Conservation (phyloP, 1,140 invertebrate species). For the Neodiprion pinetum region DNA sequence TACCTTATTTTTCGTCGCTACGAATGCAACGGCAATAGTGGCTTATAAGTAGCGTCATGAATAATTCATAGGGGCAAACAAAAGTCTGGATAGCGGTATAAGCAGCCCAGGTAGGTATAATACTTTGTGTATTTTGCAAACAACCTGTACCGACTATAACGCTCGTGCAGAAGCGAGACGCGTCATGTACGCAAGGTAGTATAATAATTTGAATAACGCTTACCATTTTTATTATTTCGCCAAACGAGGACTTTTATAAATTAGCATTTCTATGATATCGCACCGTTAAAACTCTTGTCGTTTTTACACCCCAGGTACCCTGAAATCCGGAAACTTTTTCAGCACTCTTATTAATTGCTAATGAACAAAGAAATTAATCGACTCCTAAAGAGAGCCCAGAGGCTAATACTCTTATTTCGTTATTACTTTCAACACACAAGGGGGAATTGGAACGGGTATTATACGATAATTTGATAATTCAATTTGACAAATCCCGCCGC, state of each 20-base stretch:
- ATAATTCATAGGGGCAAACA: constrained; percentile 54
- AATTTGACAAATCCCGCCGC: too few species aligned
- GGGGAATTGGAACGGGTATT: too few species aligned
- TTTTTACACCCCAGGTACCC: too few species aligned
- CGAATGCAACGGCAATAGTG: constrained; percentile 39
- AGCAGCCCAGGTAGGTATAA: constrained; percentile 37
- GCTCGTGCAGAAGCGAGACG: background rate
- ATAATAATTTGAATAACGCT: constrained; percentile 39
- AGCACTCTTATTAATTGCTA: background rate
- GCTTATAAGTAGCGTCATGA: constrained; percentile 57
- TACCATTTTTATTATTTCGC: constrained; percentile 36
- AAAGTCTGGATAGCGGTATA: constrained; percentile 39
- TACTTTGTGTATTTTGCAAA: constrained; percentile 51
- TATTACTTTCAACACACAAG: too few species aligned
- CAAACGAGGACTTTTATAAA: constrained; percentile 24
- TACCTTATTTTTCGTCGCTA: too few species aligned
- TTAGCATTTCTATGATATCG: background rate
- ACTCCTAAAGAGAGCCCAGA: background rate
- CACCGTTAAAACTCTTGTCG: too few species aligned
- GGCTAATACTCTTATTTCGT: too few species aligned
- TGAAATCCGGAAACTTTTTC: background rate
- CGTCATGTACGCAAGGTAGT: background rate
- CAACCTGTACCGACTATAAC: constrained; percentile 20
- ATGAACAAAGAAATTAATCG: background rate
- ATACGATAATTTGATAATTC: too few species aligned